A percentile compares a stretch with the other conserved stretches of the same genome.
phyloP scores from a whole-genome alignment of 2,888 invertebrate genomes.

The Macropis europaea region DNA sequence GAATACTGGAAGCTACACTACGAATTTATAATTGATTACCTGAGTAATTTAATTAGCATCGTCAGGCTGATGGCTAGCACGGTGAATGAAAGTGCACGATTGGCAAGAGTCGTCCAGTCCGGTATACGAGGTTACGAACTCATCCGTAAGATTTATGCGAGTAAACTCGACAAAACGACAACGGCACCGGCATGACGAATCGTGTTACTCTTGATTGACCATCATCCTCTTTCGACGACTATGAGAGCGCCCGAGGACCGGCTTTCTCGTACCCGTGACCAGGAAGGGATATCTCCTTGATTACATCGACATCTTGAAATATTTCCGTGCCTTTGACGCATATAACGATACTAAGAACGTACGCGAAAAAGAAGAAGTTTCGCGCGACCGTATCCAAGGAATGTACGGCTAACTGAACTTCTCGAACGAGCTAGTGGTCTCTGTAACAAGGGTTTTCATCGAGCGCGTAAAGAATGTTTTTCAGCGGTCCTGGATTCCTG shows the following conservation, averaged over 20 bases:
- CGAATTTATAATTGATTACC: slow-evolving; percentile 48
- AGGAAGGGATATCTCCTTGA: slow-evolving; percentile 39
- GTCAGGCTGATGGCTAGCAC: slow-evolving; percentile 6
- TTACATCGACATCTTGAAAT: slow-evolving; percentile 51
- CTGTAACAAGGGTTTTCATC: slow-evolving; percentile 35
- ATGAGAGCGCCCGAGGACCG: slow-evolving; percentile 9
- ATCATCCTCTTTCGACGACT: slow-evolving; percentile 1
- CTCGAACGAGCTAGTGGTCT: slow-evolving; percentile 10
- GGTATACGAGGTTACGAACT: slow-evolving; percentile 10
- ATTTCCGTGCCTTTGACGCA: slow-evolving; percentile 35
- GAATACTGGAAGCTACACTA: background rate
- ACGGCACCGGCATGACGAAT: slow-evolving; percentile 32
- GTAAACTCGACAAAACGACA: slow-evolving; percentile 20
- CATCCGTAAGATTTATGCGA: slow-evolving; percentile 28
- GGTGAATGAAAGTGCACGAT: slow-evolving; percentile 11
- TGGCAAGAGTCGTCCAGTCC: slow-evolving; percentile 3
- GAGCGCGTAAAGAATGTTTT: slow-evolving; percentile 33
- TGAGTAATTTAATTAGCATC: slow-evolving; percentile 47
- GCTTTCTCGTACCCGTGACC: slow-evolving; percentile 43
- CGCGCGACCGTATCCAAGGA: slow-evolving; percentile 38
- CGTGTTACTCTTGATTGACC: slow-evolving; percentile 25
- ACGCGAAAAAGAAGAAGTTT: slow-evolving; percentile 46
- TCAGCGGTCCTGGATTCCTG: slow-evolving; percentile 31
- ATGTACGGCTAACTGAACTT: slow-evolving; percentile 40
- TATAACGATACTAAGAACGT: slow-evolving; percentile 29